phyloP scores from a whole-genome alignment of 1,140 invertebrate genomes.

The Macrobrachium nipponense region DNA sequence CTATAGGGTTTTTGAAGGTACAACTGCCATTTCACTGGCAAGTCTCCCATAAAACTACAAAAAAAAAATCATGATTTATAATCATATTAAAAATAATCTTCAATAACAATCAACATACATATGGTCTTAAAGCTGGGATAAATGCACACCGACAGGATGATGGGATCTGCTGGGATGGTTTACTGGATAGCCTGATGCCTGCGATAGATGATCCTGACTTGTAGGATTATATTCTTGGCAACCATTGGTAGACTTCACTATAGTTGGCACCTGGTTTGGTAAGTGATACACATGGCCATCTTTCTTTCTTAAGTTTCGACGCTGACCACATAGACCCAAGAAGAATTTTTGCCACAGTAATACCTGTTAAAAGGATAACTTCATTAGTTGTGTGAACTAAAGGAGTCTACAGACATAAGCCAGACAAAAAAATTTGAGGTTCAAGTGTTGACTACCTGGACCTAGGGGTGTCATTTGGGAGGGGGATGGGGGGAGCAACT shows the following conservation, averaged over 20 bases:
- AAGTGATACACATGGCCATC: conserved; percentile 43
- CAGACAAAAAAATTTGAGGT: neutral
- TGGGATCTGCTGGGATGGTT: neutral
- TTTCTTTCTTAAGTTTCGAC: conserved; percentile 40
- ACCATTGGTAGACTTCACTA: conserved; percentile 42
- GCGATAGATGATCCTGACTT: neutral
- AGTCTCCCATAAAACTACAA: too few species aligned
- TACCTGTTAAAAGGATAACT: conserved; percentile 8
- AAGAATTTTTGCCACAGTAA: conserved; percentile 55
- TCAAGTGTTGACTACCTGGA: too few species aligned
- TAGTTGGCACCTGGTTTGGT: conserved; percentile 1
- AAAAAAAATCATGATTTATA: neutral
- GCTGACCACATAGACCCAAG: conserved; percentile 31
- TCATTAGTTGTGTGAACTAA: neutral
- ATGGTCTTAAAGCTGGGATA: neutral
- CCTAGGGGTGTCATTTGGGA: too few species aligned
- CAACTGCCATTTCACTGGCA: too few species aligned
- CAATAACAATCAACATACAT: too few species aligned
- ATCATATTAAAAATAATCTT: neutral
- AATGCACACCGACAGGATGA: too few species aligned
- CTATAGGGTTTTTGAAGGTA: too few species aligned
- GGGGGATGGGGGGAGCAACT: too few species aligned
- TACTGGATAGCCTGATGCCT: neutral
- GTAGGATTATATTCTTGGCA: neutral
- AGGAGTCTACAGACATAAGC: neutral